phyloP scores from a whole-genome alignment of 2,797 vertebrate species.

The Acanthis flammea region DNA sequence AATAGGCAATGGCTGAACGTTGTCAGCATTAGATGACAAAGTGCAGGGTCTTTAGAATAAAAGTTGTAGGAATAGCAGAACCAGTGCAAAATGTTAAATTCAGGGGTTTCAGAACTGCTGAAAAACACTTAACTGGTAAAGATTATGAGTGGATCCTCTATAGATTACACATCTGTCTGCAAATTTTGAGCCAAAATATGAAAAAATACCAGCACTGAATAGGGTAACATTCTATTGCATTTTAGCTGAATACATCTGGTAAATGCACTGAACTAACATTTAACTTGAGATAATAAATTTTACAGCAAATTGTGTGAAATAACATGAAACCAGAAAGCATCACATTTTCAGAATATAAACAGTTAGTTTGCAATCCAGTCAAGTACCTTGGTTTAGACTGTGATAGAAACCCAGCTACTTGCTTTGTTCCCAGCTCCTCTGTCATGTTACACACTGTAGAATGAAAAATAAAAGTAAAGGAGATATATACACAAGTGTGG shows the following conservation, averaged over 20 bases:
- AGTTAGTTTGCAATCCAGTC: neutral
- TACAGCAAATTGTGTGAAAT: neutral
- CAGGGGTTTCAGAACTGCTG: neutral
- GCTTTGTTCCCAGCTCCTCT: neutral
- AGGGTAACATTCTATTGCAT: neutral
- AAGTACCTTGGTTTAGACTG: neutral
- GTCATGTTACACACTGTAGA: neutral
- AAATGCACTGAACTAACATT: neutral
- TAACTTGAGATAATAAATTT: neutral
- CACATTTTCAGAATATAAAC: neutral
- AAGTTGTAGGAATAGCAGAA: neutral
- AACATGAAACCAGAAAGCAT: neutral
- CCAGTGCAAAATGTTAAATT: neutral
- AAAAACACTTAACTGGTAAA: neutral
- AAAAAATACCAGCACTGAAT: neutral
- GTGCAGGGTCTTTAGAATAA: neutral
- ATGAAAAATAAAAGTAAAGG: neutral
- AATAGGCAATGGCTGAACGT: neutral
- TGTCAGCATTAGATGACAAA: neutral
- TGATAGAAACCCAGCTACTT: neutral
- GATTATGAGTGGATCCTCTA: neutral
- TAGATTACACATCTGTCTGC: neutral
- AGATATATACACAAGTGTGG: neutral
- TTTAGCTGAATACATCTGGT: neutral
- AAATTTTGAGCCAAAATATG: neutral